phyloP scores from a whole-genome alignment of 1,140 invertebrate genomes.

The Drosophila lacertosa region DNA sequence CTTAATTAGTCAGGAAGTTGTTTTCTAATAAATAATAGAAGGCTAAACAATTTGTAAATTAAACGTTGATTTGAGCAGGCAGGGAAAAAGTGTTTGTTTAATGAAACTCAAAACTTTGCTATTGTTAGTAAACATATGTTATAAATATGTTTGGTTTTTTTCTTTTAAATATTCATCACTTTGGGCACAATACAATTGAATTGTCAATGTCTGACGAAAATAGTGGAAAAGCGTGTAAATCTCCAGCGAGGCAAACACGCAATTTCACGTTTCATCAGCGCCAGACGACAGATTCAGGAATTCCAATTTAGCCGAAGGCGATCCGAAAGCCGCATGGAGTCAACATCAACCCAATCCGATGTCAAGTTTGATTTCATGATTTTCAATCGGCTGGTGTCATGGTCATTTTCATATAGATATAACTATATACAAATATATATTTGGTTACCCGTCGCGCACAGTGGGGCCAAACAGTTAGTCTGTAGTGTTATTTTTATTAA shows the following conservation, averaged over 20 bases:
- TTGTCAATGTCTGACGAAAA: constrained; percentile 44
- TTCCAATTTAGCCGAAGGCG: constrained; percentile 11
- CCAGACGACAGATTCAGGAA: constrained; percentile 39
- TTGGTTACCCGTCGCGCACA: not conserved
- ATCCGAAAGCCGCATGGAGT: constrained; percentile 3
- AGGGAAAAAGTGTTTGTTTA: too few relatives aligned
- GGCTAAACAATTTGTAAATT: not conserved
- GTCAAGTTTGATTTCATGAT: constrained; percentile 22
- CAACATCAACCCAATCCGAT: constrained; percentile 11
- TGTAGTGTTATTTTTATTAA: not conserved
- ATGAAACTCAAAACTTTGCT: too few relatives aligned
- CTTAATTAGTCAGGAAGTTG: constrained; percentile 18
- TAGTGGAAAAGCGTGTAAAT: constrained; percentile 15
- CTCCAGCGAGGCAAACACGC: constrained; percentile 19
- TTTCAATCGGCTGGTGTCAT: not conserved
- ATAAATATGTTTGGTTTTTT: not conserved
- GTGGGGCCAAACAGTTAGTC: constrained; percentile 7
- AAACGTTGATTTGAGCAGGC: too few relatives aligned
- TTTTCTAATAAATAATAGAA: constrained; percentile 7
- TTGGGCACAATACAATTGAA: constrained; percentile 21
- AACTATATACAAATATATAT: too few relatives aligned
- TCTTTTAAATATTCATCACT: not conserved
- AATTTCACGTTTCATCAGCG: constrained; percentile 59
- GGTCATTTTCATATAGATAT: too few relatives aligned
- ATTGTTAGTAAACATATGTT: not conserved